These are phyloP conservation scores for Vireo altiloquus DNA, from an alignment of 2,113 vertebrate species.

Conservation along the genomic window DNA sequence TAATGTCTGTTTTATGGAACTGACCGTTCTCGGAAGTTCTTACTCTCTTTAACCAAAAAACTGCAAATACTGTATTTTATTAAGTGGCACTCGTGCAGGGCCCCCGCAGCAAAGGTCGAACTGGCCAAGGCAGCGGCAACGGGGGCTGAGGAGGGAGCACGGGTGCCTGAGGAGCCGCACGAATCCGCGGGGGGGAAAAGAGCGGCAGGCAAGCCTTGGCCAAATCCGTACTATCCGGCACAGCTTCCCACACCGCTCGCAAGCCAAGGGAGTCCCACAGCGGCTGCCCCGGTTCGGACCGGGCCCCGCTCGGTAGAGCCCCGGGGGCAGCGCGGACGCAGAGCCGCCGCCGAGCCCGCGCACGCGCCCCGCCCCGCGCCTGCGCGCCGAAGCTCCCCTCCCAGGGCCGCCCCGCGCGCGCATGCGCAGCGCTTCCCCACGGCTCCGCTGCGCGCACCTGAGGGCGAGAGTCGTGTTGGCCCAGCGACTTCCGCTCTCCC, in stretches of 20 bases:
- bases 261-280: too few relatives aligned
- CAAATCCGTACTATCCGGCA: accelerated
- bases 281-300: background rate
- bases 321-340: background rate
- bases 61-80: accelerated
- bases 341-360: background rate
- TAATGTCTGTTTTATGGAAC: accelerated
- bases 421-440: too few relatives aligned
- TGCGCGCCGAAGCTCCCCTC: background rate
- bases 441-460: too few relatives aligned
- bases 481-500: too few relatives aligned
- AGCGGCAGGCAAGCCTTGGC: too few relatives aligned
- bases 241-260: background rate
- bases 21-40: accelerated
- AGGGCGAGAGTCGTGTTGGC: too few relatives aligned
- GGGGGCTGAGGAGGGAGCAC: background rate
- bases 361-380: background rate
- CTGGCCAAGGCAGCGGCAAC: background rate
- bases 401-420: too few relatives aligned
- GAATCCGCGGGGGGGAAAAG: accelerated
- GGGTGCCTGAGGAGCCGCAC: background rate
- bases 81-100: accelerated
- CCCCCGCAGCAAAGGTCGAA: background rate
- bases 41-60: accelerated
- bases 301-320: accelerated